phyloP scores from a whole-genome alignment of 64 coral and sea anemone genomes.

The Trachythela sp. region DNA sequence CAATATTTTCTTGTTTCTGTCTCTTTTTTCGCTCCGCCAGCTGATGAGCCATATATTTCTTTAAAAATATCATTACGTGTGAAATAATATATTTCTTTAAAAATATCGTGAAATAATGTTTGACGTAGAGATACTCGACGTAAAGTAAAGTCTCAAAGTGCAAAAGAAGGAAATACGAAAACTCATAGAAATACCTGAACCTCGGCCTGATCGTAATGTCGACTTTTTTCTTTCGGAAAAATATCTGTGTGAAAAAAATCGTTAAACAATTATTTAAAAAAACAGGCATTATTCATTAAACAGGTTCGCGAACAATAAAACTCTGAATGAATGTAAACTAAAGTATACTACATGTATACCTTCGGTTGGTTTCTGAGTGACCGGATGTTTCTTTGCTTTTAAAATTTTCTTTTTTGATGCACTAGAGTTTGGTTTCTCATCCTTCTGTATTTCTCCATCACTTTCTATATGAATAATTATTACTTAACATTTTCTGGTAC shows the following conservation, averaged over 20 bases:
- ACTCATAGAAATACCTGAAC: background rate
- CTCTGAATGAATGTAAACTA: too few species aligned
- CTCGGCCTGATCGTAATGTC: slow-evolving; percentile 4
- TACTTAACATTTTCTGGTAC: background rate
- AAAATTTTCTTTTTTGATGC: background rate
- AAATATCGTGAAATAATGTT: too few species aligned
- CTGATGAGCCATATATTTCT: slow-evolving; percentile 98
- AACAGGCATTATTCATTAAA: background rate
- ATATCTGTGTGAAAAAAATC: background rate
- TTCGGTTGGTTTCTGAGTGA: background rate
- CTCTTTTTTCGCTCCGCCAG: slow-evolving; percentile 79
- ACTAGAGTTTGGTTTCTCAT: background rate
- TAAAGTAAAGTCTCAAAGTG: too few species aligned
- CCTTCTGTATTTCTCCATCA: background rate
- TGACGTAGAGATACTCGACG: too few species aligned
- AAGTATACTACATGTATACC: background rate
- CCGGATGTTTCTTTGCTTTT: background rate
- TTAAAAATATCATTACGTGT: background rate
- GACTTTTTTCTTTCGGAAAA: background rate
- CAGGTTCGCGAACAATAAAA: too few species aligned
- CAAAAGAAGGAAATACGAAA: background rate
- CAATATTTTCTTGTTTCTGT: slow-evolving; percentile 67
- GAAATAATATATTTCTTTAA: background rate
- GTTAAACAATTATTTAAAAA: too few species aligned
- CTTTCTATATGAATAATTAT: background rate